Base-by-base conservation (phyloP, 2,888 invertebrate species). In the Chalcis sispes region DNA sequence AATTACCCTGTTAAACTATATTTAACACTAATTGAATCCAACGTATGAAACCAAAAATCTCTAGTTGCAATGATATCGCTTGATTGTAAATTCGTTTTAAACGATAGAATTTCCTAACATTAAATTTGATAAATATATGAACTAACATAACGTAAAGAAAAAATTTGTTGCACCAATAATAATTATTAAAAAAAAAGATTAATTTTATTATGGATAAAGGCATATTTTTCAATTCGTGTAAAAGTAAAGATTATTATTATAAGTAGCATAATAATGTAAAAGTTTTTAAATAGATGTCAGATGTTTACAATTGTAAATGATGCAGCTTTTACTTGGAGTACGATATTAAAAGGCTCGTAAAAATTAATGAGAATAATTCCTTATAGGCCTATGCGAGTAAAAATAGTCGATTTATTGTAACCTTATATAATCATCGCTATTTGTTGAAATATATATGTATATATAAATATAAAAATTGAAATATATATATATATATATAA, bases 301-400 rank as follows among this genome's bases (percentile, higher is more conserved):
- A 48, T 40, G 52, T 66, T 66, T 73, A 64, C 58, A 48, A 75
- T 64, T 70, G 52, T 70, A 75, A 70, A 58, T 70, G 27, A 54
- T 62, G 48, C 20, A 36, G 66, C 54, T 74, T 69, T 64, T 50
- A 64, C 58, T 75, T 75, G 36, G 59, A 20, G 27, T 54, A 23
- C 48, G 40, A 3, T 52, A 70, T 58, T 50, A 5, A 62, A 67
- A 46, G 10, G 27, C 27, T 67, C 46, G 29, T 65, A 58, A 58
- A 10, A 7, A 13, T 69, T 50, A 64, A 32, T 46, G 18, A 59
- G 13, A 56, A 75, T 59, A 40, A 52, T 66, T 71, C 54, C 46
- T 75, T 59, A 52, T 75, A 75, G 59, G 71, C 61, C 59, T 75
- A 75, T 64, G 40, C 40, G 67, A 74, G 32, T 70, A 69, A 64